Evolutionary conservation across 2,888 invertebrate species (phyloP).

Genomic region (Taphrorychus bicolor): DNA sequence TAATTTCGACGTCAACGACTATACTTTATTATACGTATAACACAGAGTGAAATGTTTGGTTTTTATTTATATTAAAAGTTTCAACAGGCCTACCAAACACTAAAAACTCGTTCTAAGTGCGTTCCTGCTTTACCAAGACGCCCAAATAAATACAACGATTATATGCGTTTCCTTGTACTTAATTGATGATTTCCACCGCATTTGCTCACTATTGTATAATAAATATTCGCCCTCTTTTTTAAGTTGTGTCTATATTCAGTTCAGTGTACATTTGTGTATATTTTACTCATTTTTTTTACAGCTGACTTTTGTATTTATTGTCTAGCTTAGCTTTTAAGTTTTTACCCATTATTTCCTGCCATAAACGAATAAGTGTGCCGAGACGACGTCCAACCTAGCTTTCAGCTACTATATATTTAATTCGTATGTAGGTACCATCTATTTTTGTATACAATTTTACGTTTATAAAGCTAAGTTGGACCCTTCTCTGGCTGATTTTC

Average conservation of each 20-base stretch:
- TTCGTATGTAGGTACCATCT: background rate
- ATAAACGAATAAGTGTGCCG: constrained; percentile 2
- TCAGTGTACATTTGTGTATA: constrained; percentile 48
- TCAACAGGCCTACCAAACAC: constrained; percentile 35
- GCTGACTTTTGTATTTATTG: constrained; percentile 1
- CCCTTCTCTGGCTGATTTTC: background rate
- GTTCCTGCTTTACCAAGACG: too few species aligned
- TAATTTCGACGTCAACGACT: constrained; percentile 43
- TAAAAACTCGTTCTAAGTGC: too few species aligned
- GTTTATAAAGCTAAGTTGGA: background rate
- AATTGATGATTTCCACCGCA: constrained; percentile 47
- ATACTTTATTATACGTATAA: constrained; percentile 20
- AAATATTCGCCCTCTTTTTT: constrained; percentile 49
- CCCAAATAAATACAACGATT: constrained; percentile 4
- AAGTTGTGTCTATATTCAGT: constrained; percentile 33
- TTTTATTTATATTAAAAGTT: constrained; percentile 12
- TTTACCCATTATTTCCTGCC: constrained; percentile 25
- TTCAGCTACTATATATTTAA: background rate
- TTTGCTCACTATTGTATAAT: constrained; percentile 44
- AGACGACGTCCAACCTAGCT: background rate
- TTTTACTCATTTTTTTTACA: constrained; percentile 39
- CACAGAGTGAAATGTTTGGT: constrained; percentile 17
- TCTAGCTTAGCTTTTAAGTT: constrained; percentile 9
- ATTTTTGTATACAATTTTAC: background rate
- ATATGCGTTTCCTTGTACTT: constrained; percentile 41